These are phyloP conservation scores for Sebastes itinus DNA, from an alignment of 2,797 vertebrate species.

Conservation along the genomic window DNA sequence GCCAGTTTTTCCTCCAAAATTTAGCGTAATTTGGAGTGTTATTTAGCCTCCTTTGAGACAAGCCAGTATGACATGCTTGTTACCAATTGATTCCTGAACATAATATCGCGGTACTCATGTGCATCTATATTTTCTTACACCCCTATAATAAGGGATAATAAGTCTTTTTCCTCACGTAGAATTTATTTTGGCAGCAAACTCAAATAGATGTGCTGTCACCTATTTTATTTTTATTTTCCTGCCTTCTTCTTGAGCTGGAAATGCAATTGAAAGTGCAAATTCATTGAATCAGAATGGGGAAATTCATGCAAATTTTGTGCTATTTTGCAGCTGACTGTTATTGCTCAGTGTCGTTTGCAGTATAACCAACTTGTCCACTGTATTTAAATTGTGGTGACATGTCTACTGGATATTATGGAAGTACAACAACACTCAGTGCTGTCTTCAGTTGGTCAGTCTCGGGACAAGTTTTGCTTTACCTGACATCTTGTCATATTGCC, in stretches of 20 bases:
- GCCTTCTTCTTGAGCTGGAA: background rate
- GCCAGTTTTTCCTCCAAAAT: background rate
- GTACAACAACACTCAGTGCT: background rate
- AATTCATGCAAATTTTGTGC: background rate
- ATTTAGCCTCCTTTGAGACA: too few relatives aligned
- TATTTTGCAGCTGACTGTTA: background rate
- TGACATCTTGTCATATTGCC: constrained; percentile 69
- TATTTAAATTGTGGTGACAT: background rate
- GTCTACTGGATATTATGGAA: background rate
- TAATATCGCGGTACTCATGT: background rate
- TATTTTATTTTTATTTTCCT: background rate
- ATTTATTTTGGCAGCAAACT: background rate
- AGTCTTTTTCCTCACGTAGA: background rate
- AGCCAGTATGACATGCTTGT: too few relatives aligned
- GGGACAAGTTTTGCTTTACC: constrained; percentile 46
- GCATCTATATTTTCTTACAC: background rate
- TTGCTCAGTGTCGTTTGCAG: background rate
- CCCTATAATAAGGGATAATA: background rate
- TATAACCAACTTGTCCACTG: background rate
- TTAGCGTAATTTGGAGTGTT: too few relatives aligned
- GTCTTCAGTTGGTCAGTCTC: constrained; percentile 20
- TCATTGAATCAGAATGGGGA: background rate
- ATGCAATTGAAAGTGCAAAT: background rate
- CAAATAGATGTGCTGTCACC: background rate
- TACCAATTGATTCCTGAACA: background rate